Base-by-base conservation (phyloP, 2,113 vertebrate species). In the Psettodes erumei region DNA sequence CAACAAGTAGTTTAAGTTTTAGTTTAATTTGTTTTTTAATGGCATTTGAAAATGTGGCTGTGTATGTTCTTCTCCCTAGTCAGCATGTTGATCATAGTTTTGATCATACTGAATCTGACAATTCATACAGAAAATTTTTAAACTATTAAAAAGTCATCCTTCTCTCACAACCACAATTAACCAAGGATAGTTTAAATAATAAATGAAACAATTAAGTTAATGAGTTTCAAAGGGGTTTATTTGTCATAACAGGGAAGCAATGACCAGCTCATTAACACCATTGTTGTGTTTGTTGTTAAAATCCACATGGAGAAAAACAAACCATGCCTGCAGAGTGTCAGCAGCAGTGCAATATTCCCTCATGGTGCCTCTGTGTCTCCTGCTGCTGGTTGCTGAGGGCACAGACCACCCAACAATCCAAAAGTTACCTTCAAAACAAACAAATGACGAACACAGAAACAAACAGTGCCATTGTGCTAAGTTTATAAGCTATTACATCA, bases 121-220 rank as follows among this genome's bases (percentile, higher is more conserved):
- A 30, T 7, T 51, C 19, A 35, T 48, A 32, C 21, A 53, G 12
- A 42, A 8, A 54, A 18, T 53, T 71, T 18, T 76, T 3, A 8
- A 63, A 67, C 55, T 25, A 18, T 37, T 30, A 10, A 30, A 59
- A 37, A 30, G 35, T 55, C 45, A 50, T 25, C 13, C 27, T 27
- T 54, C 0, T 40, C 11, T 55, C 8, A 60, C 30, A 48, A 23
- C 21, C 15, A 6, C 74, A 61, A 50, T 30, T 25, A 69, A 12
- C 27, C 23, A 48, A 42, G 21, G 18, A 64, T 21, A 45, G 15
- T 21, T 47, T 86, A 30, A 69, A 86, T 88, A 81, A 76, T 76
- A 69, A 69, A 86, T 85, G 71, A 78, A 16, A 13, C 45, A 38
- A 48, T 84, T 70, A 65, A 33, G 27, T 67, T 71, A 77, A 75